Conservation (phyloP, 2,113 vertebrate species). For the Taxidea taxus region DNA sequence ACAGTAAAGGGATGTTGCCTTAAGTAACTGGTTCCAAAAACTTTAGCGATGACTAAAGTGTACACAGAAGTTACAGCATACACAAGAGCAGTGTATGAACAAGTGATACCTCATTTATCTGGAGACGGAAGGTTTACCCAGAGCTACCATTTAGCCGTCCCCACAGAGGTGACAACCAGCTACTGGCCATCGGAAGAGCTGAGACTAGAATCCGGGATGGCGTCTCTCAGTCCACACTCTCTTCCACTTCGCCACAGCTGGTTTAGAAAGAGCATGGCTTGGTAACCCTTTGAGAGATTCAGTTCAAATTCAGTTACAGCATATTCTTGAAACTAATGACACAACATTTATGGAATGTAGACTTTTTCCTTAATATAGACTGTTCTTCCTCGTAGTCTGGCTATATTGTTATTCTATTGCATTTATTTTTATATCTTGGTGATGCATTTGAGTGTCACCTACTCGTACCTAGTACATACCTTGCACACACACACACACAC, state of each 20-base stretch:
- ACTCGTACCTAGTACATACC: neutral
- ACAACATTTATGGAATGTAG: neutral
- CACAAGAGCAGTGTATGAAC: neutral
- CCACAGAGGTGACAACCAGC: neutral
- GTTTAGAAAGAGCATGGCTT: neutral
- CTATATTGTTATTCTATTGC: neutral
- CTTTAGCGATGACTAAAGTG: neutral
- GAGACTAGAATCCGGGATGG: neutral
- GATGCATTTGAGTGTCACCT: neutral
- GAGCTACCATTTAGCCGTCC: neutral
- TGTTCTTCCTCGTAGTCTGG: neutral
- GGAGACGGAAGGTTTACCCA: neutral
- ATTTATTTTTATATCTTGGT: slow-evolving; percentile 17
- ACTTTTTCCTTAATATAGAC: neutral
- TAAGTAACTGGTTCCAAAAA: neutral
- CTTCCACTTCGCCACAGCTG: neutral
- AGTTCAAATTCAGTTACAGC: neutral
- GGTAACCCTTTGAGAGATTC: neutral
- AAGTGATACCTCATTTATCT: neutral
- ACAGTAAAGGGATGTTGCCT: neutral
- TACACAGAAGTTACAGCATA: neutral
- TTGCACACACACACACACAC: neutral
- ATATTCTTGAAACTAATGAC: neutral
- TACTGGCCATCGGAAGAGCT: neutral
- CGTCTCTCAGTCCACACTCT: neutral